A percentile compares a stretch with the other conserved stretches of the same genome.
These are phyloP conservation scores for Crypturellus undulatus DNA, from an alignment of 2,113 vertebrate species.

Conservation along the genomic window DNA sequence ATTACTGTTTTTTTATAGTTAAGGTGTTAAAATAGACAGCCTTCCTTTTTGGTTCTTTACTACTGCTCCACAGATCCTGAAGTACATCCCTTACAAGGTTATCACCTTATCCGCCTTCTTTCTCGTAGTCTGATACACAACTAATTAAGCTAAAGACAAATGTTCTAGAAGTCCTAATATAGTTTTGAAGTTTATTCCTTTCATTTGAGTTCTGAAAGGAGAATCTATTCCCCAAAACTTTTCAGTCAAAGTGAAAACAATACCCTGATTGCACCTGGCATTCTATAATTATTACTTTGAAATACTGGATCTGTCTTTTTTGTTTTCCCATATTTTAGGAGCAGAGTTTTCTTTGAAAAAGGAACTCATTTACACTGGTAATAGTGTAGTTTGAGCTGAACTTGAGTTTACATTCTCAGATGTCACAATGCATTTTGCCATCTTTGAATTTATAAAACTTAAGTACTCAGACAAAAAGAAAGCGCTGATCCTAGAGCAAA, in stretches of 20 bases:
- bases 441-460: not conserved
- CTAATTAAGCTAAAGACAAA: not conserved
- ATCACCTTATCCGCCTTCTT: not conserved
- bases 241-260: not conserved
- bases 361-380: not conserved
- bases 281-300: not conserved
- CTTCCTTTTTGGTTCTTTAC: not conserved
- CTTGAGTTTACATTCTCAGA: rapidly evolving
- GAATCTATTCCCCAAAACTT: not conserved
- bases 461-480: not conserved
- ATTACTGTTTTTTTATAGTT: not conserved
- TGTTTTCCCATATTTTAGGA: not conserved
- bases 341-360: not conserved
- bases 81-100: not conserved
- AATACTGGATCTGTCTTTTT: not conserved
- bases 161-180: not conserved
- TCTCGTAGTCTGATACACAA: not conserved
- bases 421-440: rapidly evolving
- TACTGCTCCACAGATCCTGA: not conserved
- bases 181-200: not conserved
- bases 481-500: not conserved
- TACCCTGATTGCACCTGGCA: not conserved
- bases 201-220: not conserved
- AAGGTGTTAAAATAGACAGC: not conserved
- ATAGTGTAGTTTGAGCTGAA: not conserved